Conservation (phyloP, 2,888 invertebrate genomes). For the Pollenia labialis region DNA sequence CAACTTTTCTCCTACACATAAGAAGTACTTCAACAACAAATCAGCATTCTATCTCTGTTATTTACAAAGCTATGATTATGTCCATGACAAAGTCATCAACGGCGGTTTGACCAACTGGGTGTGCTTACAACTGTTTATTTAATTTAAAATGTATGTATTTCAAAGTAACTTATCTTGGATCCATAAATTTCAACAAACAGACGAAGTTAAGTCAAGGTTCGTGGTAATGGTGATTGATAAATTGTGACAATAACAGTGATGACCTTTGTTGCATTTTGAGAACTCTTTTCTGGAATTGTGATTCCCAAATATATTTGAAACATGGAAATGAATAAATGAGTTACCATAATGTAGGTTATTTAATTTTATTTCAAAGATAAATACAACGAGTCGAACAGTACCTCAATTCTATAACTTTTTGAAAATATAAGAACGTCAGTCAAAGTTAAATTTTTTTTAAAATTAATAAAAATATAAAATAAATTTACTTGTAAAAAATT, state of each 20-base stretch:
- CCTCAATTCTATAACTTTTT: no score
- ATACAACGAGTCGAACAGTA: background rate
- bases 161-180: constrained; percentile 4
- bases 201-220: constrained; percentile 35
- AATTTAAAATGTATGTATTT: background rate
- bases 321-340: background rate
- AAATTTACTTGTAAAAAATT: no score
- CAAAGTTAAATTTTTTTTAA: no score
- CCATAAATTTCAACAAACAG: constrained; percentile 19
- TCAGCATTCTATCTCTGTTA: no score
- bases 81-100: no score
- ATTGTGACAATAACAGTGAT: constrained; percentile 12
- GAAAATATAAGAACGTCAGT: no score
- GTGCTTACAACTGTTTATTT: background rate
- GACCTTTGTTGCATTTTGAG: constrained; percentile 24
- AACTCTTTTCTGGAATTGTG: background rate
- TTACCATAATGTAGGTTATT: background rate
- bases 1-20: no score
- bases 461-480: no score
- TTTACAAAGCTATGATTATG: no score
- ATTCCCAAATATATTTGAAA: constrained; percentile 4
- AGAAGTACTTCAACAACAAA: no score
- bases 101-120: no score
- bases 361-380: no score
- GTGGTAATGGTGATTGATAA: constrained; percentile 35